Base-by-base conservation (phyloP, 2,888 invertebrate species). In the Acleris holmiana region DNA sequence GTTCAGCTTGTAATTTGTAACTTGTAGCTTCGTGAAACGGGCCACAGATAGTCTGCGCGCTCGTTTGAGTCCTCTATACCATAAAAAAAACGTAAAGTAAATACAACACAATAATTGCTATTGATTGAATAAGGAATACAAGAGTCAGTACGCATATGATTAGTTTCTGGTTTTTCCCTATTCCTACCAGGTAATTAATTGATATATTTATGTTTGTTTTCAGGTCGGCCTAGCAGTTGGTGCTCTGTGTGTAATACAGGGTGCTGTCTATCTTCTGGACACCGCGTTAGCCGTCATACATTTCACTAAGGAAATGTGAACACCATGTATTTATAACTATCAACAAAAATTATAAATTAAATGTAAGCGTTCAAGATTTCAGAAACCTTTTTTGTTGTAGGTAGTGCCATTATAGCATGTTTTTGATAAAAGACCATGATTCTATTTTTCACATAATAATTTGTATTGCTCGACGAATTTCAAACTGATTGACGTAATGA, bases 151-250 rank as follows among this genome's bases (percentile, higher is more conserved):
- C 25, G 8, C 25, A 8, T 1, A 23, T 1, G 25, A 25, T 25
- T 25, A 25, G 1, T 25, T 25, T 23, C 8, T 8, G 7, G 1
- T 8, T 25, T 7, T 8, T 0, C 8, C 25, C 25, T 8, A 25
- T 25, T 8, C 0, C 25, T 8, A 25, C 8, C 8, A 1, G 25
- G 17, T 10, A 8, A 23, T 48, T 49, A 17, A 15, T 25, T 19
- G n/a, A 7, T 41, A 35, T 19, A 0, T 58, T 35, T 44, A 13
- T 53, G 40, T 35, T 17, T n/a, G 18, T 29, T 82, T 83, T 69
- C 84, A 94, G 94, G 95, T 96, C 41, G 98, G 97, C 66, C 86
- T 97, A 56, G 97, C 97, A 1, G 91, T 97, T 72, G 98, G 97
- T 13, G 94, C 96, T 2, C 89, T 97, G 18, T 97, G 97, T 81